Evolutionary conservation across 2,888 invertebrate species (phyloP), one percentile per base, ranked within the genome.

Genomic region (Drosophila mayaguana): DNA sequence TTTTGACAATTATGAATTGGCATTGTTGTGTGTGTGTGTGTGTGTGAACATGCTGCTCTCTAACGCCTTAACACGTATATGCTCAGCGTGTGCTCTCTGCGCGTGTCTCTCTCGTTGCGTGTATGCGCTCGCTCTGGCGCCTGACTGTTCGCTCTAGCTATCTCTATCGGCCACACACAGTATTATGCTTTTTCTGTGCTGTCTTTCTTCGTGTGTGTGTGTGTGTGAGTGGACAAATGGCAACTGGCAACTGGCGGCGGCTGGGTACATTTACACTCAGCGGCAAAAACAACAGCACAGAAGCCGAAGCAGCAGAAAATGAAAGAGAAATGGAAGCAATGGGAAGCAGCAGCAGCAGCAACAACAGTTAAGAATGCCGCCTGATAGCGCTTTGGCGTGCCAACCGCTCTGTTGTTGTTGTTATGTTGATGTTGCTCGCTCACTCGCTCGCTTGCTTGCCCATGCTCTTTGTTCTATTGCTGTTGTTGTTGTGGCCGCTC

Each of bases 1-100:
- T 65, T 72, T 85, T 65, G 81, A 74, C 72, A 71, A 79, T 83
- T 81, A 84, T 83, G 71, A 89, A 84, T 84, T 81, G 84, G 68
- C 72, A 78, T 75, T 83, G 83, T 74, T 63, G 55, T 59, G 64
- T 61, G 64, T 55, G 71, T 67, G 48, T 76, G 67, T 63, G 63
- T 63, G 71, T 74, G 53, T 42, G 62, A 45, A 36, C 7, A 16
- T 43, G 42, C 34, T 38, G 42, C 61, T 67, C 66, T 42, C 25
- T 40, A 36, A 38, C 51, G 45, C 48, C 48, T 48, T 14, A 46
- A 48, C 56, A 62, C 43, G 55, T 20, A 14, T 48, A 20, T 54
- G 25, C 68, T 34, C 46, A 34, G 57, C 62, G 20, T 45, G 45
- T 46, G 67, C 76, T 71, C 66, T 80, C 71, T 80, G 81, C 77